A percentile compares a stretch with the other conserved stretches of the same genome.
phyloP scores from a whole-genome alignment of 2,888 invertebrate species.

The Ischnura elegans region DNA sequence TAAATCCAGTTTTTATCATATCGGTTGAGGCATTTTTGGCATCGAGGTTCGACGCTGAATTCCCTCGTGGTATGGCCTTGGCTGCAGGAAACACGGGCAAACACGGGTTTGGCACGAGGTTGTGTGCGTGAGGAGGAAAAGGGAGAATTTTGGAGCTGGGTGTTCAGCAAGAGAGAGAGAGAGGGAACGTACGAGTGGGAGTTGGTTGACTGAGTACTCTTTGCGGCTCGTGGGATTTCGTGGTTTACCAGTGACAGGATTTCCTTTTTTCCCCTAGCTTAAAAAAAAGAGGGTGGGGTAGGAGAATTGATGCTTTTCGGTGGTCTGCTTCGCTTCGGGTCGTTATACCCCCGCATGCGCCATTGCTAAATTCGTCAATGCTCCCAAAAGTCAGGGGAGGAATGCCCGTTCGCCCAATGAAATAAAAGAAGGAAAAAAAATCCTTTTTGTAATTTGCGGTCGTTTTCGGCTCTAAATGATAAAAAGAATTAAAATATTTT shows the following conservation, averaged over 20 bases:
- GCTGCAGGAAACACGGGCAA: too few relatives aligned
- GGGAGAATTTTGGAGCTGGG: too few relatives aligned
- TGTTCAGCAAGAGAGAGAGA: neutral
- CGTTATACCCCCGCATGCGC: neutral
- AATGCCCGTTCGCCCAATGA: neutral
- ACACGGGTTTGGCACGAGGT: too few relatives aligned
- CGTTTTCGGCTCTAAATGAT: neutral
- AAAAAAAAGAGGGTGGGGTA: too few relatives aligned
- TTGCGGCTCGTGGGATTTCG: constrained; percentile 20
- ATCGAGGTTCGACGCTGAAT: too few relatives aligned
- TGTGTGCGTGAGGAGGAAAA: too few relatives aligned
- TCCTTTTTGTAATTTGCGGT: neutral
- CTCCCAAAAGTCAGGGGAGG: neutral
- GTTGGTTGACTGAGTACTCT: neutral
- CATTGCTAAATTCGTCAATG: neutral
- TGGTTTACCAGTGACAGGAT: neutral
- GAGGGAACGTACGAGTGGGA: neutral
- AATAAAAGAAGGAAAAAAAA: neutral
- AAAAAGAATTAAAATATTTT: neutral
- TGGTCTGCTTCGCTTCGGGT: neutral
- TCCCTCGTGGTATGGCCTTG: too few relatives aligned
- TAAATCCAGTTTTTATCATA: too few relatives aligned
- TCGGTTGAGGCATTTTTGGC: too few relatives aligned
- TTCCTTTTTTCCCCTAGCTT: constrained; percentile 23
- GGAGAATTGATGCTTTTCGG: neutral